Base-by-base conservation (phyloP, 2,113 vertebrate genomes). In the Axis porcinus region DNA sequence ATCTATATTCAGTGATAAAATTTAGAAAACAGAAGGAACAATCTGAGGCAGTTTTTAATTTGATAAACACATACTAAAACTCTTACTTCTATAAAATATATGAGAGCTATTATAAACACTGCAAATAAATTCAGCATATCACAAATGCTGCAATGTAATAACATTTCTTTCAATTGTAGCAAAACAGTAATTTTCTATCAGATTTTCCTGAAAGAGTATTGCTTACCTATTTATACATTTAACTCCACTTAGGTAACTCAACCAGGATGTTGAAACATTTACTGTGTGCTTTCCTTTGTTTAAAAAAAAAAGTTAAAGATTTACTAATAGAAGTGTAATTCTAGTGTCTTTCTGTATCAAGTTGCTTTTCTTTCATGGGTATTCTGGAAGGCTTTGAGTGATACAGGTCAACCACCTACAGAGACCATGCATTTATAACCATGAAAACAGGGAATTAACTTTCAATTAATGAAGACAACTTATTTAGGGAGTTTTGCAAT, bases 1-100 rank as follows among this genome's bases (percentile, higher is more conserved):
- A 95, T 98, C 98, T 94, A 87, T 91, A 97, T 97, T 67, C 89
- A 96, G 95, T 36, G 96, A 87, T 17, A 97, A 97, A 96, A 40
- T 97, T 97, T 96, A 86, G 94, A 84, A 98, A 98, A 94, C 21
- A 93, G 43, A 97, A 97, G 94, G 94, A 97, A 96, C 54, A 97
- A 93, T 96, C 91, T 97, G 86, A 98, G 91, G 93, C 89, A 97
- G 96, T 97, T 97, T 98, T 96, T 97, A 98, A 98, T 97, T 97
- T 97, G 89, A 97, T 97, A 98, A 98, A 93, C 47, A 96, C n/a
- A 89, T 89, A 97, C 62, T 91, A 96, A 98, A 97, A 86, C 47
- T 89, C 96, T 90, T 94, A 79, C 78, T 96, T 94, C 86, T 50
- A 89, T 55, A 97, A 96, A 95, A 95, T 94, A 95, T 43, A 62